phyloP scores from a whole-genome alignment of 2,888 invertebrate genomes.

The Scaeva pyrastri region DNA sequence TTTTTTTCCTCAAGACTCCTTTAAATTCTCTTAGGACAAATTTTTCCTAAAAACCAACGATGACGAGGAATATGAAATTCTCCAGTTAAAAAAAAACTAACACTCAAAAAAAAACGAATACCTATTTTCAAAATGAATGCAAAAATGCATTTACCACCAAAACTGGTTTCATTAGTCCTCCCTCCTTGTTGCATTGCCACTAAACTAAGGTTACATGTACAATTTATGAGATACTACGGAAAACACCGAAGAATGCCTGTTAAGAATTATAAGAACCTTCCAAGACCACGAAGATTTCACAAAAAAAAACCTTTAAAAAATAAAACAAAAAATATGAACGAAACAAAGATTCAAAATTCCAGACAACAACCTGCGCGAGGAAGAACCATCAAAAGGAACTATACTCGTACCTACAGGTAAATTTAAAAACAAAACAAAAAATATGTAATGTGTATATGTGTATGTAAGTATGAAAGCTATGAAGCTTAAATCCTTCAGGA shows the following conservation, averaged over 20 bases:
- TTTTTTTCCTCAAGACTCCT: slow-evolving; percentile 31
- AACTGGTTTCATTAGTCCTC: slow-evolving; percentile 73
- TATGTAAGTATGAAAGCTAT: background rate
- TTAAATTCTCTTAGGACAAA: slow-evolving; percentile 66
- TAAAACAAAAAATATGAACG: slow-evolving; percentile 17
- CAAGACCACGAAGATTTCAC: slow-evolving; percentile 55
- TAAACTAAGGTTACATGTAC: slow-evolving; percentile 16
- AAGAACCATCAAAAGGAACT: slow-evolving; percentile 38
- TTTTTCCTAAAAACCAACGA: slow-evolving; percentile 31
- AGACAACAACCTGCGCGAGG: slow-evolving; percentile 39
- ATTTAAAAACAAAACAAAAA: slow-evolving; percentile 22
- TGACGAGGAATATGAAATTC: slow-evolving; percentile 32
- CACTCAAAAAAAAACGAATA: slow-evolving; percentile 6
- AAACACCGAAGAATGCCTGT: slow-evolving; percentile 56
- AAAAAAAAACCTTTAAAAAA: slow-evolving; percentile 30
- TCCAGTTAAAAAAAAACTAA: slow-evolving; percentile 15
- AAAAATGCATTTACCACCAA: slow-evolving; percentile 68
- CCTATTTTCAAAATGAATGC: slow-evolving; percentile 54
- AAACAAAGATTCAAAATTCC: slow-evolving; percentile 55
- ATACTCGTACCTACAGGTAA: background rate
- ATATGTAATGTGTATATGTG: too few relatives aligned
- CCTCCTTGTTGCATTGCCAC: background rate
- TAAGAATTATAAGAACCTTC: slow-evolving; percentile 63
- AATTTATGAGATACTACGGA: slow-evolving; percentile 71
- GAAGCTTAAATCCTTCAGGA: slow-evolving; percentile 38